Base-by-base conservation (phyloP, 2,113 vertebrate species). In the Dinomys branickii region DNA sequence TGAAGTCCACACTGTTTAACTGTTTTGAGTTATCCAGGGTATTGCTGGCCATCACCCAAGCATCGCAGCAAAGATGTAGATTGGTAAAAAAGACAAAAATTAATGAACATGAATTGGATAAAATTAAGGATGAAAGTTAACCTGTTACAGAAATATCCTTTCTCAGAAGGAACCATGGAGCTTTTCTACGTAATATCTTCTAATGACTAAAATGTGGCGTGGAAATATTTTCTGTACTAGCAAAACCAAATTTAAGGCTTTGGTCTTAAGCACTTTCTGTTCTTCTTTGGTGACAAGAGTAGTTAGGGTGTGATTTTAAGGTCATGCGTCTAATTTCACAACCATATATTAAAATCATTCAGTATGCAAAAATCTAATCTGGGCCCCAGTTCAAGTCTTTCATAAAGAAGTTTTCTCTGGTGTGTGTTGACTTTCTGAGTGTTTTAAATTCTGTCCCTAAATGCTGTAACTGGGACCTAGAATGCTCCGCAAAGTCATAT, bases 201-300 rank as follows among this genome's bases (percentile, higher is more conserved):
- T 47, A 58, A 83, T n/a, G n/a, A 11, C 38, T 56, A 67, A 83
- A 3, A 63, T 30, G 22, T 14, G 2, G 5, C 38, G 33, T 3
- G n/a, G 81, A 84, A 91, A 83, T 38, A 59, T 80, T 87, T 91
- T 54, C 58, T 81, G 93, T 77, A 59, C 94, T 54, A 80, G 65
- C 26, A 54, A 88, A 90, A 78, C 5, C 26, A 41, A 75, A n/a
- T n/a, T 73, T 73, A 80, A 65, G 44, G 16, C 63, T 69, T 38
- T 4, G 73, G 63, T 56, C 41, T 52, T 50, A 41, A 54, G 33
- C 38, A 81, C 47, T 59, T 59, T 92, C 77, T 92, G 50, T 11
- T 85, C 33, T 80, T 84, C 44, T 41, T 24, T 63, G 6, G 19
- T 69, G 61, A 83, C 16, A 85, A 88, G 56, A 88, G 73, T 30